Evolutionary conservation across 1,140 invertebrate genomes (phyloP).

Genomic region (Drosophila bifasciata): DNA sequence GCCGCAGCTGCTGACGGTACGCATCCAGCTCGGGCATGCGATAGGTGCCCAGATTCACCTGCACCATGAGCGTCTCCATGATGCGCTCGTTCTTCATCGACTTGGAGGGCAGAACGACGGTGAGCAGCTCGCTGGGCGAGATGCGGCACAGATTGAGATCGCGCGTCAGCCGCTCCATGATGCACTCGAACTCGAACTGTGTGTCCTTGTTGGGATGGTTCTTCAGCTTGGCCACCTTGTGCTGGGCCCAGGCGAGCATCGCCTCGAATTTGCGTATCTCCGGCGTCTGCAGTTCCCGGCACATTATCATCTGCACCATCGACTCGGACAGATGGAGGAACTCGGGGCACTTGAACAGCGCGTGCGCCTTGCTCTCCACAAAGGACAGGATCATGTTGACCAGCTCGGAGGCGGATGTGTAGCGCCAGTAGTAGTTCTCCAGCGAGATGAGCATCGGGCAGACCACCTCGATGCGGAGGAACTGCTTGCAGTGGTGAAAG

Average conservation of each 20-base stretch:
- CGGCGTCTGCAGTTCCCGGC: constrained; percentile 91
- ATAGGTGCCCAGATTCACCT: constrained; percentile 96
- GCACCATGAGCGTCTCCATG: constrained; percentile 95
- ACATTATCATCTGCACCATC: constrained; percentile 98
- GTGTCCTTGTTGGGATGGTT: constrained; percentile 91
- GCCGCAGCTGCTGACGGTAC: constrained; percentile 93
- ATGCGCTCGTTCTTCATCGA: constrained; percentile 97
- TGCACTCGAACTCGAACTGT: constrained; percentile 95
- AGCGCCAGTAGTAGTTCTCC: constrained; percentile 98
- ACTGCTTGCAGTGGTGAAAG: constrained; percentile 97
- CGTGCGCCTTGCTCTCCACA: constrained; percentile 92
- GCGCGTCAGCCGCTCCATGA: constrained; percentile 94
- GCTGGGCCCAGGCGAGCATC: constrained; percentile 94
- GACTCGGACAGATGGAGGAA: constrained; percentile 95
- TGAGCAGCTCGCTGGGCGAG: constrained; percentile 95
- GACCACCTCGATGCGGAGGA: constrained; percentile 95
- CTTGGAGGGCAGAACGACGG: constrained; percentile 95
- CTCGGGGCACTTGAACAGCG: constrained; percentile 92
- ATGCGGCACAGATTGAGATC: constrained; percentile 96
- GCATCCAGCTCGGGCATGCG: constrained; percentile 95
- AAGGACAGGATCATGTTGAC: constrained; percentile 97
- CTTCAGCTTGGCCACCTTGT: constrained; percentile 90
- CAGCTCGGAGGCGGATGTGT: constrained; percentile 95
- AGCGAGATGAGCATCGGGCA: constrained; percentile 96
- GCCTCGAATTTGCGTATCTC: constrained; percentile 97